These are phyloP conservation scores for Sander vitreus DNA, from an alignment of 2,113 vertebrate genomes.

Conservation along the genomic window DNA sequence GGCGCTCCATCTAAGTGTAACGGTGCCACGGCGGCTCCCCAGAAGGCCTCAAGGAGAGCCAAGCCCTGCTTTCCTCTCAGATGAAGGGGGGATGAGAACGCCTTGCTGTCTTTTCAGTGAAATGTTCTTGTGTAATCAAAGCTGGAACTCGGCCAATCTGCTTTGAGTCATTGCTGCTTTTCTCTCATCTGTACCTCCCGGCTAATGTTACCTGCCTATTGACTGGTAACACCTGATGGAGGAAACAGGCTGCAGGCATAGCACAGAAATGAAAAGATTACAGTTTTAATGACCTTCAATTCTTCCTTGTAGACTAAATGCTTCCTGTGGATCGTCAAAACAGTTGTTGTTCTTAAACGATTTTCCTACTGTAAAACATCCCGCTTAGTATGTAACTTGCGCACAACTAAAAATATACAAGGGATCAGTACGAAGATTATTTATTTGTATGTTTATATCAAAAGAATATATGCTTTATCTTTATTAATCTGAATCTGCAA, in stretches of 20 bases:
- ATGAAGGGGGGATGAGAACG: neutral
- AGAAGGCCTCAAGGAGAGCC: slow-evolving; percentile 20
- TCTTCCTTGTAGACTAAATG: neutral
- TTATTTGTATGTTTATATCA: neutral
- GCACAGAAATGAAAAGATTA: neutral
- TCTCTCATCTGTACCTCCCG: neutral
- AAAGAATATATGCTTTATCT: no score
- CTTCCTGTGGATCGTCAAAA: neutral
- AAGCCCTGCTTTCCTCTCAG: neutral
- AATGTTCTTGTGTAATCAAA: slow-evolving; percentile 30
- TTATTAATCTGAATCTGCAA: no score
- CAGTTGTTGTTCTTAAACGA: neutral
- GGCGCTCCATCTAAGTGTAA: neutral
- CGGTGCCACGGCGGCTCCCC: slow-evolving; percentile 27
- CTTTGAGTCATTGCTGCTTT: slow-evolving; percentile 19
- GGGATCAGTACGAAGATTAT: neutral
- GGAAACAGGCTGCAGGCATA: neutral
- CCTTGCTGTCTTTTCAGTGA: neutral
- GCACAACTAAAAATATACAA: neutral
- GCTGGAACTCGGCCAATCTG: slow-evolving; percentile 14
- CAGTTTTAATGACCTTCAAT: neutral
- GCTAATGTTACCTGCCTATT: slow-evolving; percentile 20
- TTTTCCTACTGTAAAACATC: neutral
- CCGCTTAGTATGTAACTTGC: neutral
- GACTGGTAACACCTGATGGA: neutral